phyloP scores from a whole-genome alignment of 2,113 vertebrate species.

The Caranx melampygus region DNA sequence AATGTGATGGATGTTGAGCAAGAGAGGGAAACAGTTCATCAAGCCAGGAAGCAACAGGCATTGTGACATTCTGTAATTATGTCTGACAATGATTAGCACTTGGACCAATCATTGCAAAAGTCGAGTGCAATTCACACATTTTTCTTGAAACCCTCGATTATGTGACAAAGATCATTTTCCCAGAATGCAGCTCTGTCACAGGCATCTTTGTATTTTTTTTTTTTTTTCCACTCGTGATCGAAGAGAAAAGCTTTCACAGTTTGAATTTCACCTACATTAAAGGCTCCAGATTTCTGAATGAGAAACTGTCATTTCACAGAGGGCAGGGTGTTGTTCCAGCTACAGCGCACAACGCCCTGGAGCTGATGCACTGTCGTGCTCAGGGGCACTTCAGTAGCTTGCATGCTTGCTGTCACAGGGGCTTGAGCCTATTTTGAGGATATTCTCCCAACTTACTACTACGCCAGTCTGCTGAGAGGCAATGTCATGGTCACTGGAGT shows the following conservation, averaged over 20 bases:
- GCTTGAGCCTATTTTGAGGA: conserved; percentile 18
- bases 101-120: conserved; percentile 57
- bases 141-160: conserved; percentile 36
- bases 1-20: conserved; percentile 57
- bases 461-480: conserved; percentile 23
- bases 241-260: conserved; percentile 26
- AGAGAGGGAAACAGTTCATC: conserved; percentile 58
- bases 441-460: not conserved
- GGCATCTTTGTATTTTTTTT: conserved; percentile 9
- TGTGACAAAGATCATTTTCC: not conserved
- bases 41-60: conserved; percentile 49
- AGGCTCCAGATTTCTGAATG: conserved; percentile 10
- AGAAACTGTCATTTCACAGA: conserved; percentile 7
- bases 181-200: conserved; percentile 9
- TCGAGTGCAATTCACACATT: conserved; percentile 43
- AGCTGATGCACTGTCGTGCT: conserved; percentile 36
- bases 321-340: conserved; percentile 37
- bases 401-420: conserved; percentile 17
- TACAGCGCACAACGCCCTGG: conserved; percentile 9
- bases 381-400: conserved; percentile 33
- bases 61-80: conserved; percentile 63
- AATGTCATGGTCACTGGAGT: conserved; percentile 40
- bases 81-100: conserved; percentile 67
- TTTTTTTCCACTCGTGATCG: conserved; percentile 32
- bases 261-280: conserved; percentile 1